phyloP scores from a whole-genome alignment of 2,888 invertebrate species.

The Orthosia gothica region DNA sequence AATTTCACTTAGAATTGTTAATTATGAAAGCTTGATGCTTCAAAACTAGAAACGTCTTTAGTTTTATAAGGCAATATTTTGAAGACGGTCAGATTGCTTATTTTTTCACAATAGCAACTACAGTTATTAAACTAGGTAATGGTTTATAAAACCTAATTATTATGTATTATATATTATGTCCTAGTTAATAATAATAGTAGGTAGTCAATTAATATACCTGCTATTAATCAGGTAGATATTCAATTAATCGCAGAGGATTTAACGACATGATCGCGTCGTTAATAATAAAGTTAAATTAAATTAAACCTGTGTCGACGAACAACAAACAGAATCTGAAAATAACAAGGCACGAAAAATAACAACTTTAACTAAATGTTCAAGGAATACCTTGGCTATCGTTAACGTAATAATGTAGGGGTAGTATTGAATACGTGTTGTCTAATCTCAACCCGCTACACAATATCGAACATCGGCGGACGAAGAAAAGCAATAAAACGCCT shows the following conservation, averaged over 20 bases:
- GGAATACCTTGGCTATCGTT: constrained; percentile 12
- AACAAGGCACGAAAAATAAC: neutral
- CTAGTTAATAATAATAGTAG: too few relatives aligned
- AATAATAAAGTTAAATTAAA: neutral
- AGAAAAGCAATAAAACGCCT: constrained; percentile 89
- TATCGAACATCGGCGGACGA: constrained; percentile 81
- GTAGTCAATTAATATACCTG: too few relatives aligned
- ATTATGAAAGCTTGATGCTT: constrained; percentile 27
- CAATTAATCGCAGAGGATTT: too few relatives aligned
- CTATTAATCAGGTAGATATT: neutral
- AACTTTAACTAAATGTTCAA: neutral
- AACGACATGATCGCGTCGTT: neutral
- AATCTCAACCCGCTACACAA: constrained; percentile 82
- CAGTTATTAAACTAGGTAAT: too few relatives aligned
- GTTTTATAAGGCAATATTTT: too few relatives aligned
- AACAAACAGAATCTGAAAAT: neutral
- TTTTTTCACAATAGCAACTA: too few relatives aligned
- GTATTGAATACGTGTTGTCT: constrained; percentile 72
- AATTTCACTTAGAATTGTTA: constrained; percentile 24
- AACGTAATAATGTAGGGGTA: constrained; percentile 60
- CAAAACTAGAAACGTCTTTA: neutral
- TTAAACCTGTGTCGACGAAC: neutral
- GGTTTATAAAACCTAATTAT: too few relatives aligned
- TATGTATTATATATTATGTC: too few relatives aligned
- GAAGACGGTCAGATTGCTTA: too few relatives aligned